Conservation (phyloP, 2,888 invertebrate species). For the Vesta saturnalis region DNA sequence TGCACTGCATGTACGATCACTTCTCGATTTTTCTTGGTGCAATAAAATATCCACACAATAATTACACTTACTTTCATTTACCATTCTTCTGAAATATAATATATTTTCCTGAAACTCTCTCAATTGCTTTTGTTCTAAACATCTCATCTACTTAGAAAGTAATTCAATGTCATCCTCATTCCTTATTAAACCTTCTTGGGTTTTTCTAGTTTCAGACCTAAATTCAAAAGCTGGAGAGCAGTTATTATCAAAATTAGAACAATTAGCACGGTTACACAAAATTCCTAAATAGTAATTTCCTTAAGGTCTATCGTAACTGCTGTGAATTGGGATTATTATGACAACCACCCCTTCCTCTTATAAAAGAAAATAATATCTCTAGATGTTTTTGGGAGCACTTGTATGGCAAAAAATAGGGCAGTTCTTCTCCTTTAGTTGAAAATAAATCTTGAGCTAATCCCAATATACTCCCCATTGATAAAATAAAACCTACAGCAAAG, state of each 20-base stretch:
- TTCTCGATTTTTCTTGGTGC: too few species aligned
- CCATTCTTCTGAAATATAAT: not conserved
- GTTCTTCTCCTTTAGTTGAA: not conserved
- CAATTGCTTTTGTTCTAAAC: too few species aligned
- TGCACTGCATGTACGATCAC: too few species aligned
- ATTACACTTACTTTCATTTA: constrained; percentile 8
- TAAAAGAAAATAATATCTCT: not conserved
- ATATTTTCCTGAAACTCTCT: constrained; percentile 10
- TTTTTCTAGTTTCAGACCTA: too few species aligned
- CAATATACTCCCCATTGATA: not conserved
- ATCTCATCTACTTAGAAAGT: too few species aligned
- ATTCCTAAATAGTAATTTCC: not conserved
- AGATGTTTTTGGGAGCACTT: not conserved
- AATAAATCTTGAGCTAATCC: constrained; percentile 1
- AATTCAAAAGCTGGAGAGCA: not conserved
- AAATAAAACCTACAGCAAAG: too few species aligned
- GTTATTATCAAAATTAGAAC: not conserved
- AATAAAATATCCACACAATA: constrained; percentile 4
- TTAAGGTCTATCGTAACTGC: not conserved
- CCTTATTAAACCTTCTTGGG: too few species aligned
- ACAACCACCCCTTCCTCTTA: not conserved
- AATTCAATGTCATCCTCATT: too few species aligned
- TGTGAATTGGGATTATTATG: not conserved
- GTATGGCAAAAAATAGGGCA: not conserved
- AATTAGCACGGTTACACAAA: not conserved